Evolutionary conservation across 2,888 invertebrate genomes (phyloP).

Genomic region (Argyresthia albistria): DNA sequence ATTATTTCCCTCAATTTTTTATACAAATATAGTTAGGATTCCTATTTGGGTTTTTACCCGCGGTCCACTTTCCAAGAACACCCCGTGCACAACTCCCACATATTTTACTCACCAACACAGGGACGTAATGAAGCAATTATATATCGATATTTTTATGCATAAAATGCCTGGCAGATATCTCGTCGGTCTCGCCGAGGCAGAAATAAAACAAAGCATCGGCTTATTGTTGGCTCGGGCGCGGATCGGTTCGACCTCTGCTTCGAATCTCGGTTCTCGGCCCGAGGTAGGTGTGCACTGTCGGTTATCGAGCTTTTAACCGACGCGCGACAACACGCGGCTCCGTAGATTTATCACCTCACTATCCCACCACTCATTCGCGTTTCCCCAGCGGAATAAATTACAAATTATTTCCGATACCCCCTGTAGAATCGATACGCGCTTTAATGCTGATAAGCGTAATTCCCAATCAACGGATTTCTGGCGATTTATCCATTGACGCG

Average conservation of each 20-base stretch:
- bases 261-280: no score
- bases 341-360: conserved; percentile 67
- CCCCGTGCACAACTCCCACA: conserved; percentile 66
- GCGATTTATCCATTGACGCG: conserved; percentile 13
- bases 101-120: conserved; percentile 70
- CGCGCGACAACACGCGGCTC: conserved; percentile 66
- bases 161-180: conserved; percentile 68
- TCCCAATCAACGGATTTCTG: conserved; percentile 4
- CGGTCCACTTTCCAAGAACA: conserved; percentile 17
- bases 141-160: conserved; percentile 73
- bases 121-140: conserved; percentile 73
- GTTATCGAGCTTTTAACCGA: conserved; percentile 72
- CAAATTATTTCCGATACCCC: conserved; percentile 19
- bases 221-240: conserved; percentile 56
- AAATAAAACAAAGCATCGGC: conserved; percentile 65
- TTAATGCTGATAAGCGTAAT: conserved; percentile 4
- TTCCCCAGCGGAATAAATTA: conserved; percentile 60
- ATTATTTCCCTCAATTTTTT: no score
- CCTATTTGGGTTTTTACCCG: no score
- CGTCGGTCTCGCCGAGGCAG: conserved; percentile 44
- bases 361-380: conserved; percentile 67
- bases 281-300: conserved; percentile 20
- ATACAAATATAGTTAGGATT: no score
- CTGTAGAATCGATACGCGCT: conserved; percentile 8
- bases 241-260: conserved; percentile 44